Conservation (phyloP, 2,888 invertebrate species). For the Erebia aethiops region DNA sequence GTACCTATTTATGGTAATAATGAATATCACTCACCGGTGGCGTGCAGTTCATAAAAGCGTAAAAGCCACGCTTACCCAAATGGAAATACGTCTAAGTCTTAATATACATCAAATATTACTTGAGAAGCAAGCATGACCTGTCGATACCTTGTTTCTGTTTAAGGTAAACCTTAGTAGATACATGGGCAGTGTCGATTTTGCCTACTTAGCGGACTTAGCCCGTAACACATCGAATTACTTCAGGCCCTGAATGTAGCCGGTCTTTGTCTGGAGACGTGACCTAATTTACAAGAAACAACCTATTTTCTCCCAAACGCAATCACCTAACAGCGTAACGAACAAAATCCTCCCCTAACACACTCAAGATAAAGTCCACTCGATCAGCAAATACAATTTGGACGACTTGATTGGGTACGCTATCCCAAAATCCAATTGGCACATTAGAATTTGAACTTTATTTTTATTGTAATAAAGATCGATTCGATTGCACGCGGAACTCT, state of each 20-base stretch:
- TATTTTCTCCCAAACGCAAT: slow-evolving; percentile 50
- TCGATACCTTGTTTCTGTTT: no score
- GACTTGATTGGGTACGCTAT: slow-evolving; percentile 48
- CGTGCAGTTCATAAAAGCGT: no score
- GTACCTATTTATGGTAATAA: no score
- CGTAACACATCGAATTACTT: slow-evolving; percentile 56
- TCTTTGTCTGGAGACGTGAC: slow-evolving; percentile 66
- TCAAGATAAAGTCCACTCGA: slow-evolving; percentile 45
- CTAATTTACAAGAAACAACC: slow-evolving; percentile 73
- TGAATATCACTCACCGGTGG: no score
- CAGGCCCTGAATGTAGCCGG: slow-evolving; percentile 55
- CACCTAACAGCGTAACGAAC: slow-evolving; percentile 40
- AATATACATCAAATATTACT: no score
- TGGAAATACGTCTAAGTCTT: no score
- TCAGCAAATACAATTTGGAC: slow-evolving; percentile 51
- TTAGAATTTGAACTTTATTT: slow-evolving; percentile 44
- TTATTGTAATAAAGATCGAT: slow-evolving; percentile 42
- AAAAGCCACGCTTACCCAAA: no score
- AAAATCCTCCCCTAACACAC: slow-evolving; percentile 49
- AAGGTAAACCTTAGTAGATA: no score
- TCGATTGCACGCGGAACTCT: slow-evolving; percentile 41
- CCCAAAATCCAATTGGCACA: slow-evolving; percentile 34
- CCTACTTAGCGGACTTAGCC: background rate
- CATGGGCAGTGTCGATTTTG: background rate
- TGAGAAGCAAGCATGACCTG: no score